Conservation (phyloP, 2,113 vertebrate genomes). For the Paramormyrops kingsleyae region DNA sequence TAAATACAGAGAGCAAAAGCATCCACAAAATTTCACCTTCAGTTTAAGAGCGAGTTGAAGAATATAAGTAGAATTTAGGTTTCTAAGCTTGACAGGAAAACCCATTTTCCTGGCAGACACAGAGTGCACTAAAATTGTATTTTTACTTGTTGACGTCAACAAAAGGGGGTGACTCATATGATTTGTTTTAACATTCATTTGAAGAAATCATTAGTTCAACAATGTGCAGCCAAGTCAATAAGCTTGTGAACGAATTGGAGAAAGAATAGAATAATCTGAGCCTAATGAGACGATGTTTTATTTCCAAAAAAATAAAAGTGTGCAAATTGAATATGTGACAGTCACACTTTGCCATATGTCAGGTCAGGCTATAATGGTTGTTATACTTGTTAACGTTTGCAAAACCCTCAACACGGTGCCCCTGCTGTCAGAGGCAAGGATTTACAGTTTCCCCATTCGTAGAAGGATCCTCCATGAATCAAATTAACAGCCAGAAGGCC, state of each 20-base stretch:
- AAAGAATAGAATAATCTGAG: constrained; percentile 42
- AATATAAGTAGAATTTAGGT: not conserved
- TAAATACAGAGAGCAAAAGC: not conserved
- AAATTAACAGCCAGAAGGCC: not conserved
- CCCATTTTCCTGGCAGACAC: not conserved
- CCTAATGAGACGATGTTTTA: constrained; percentile 7
- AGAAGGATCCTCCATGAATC: not conserved
- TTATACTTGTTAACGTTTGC: constrained; percentile 39
- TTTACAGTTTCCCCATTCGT: not conserved
- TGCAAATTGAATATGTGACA: constrained; percentile 53
- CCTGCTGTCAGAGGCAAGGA: not conserved
- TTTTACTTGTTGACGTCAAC: not conserved
- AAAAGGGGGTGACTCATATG: constrained; percentile 8
- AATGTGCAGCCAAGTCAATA: constrained; percentile 46
- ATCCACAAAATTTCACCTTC: not conserved
- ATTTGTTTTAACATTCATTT: constrained; percentile 19
- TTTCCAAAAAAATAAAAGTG: constrained; percentile 40
- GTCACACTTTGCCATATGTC: constrained; percentile 41
- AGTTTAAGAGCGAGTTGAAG: not conserved
- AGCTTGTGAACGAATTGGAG: constrained; percentile 36
- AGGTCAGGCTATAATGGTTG: constrained; percentile 42
- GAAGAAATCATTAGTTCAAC: constrained; percentile 46
- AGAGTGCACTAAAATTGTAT: not conserved
- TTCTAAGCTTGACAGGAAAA: constrained; percentile 3
- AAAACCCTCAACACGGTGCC: constrained; percentile 34